A percentile compares a stretch with the other conserved stretches of the same genome.
These are phyloP conservation scores for Arrhopalites spinosus DNA, from an alignment of 2,888 invertebrate genomes.

Conservation along the genomic window DNA sequence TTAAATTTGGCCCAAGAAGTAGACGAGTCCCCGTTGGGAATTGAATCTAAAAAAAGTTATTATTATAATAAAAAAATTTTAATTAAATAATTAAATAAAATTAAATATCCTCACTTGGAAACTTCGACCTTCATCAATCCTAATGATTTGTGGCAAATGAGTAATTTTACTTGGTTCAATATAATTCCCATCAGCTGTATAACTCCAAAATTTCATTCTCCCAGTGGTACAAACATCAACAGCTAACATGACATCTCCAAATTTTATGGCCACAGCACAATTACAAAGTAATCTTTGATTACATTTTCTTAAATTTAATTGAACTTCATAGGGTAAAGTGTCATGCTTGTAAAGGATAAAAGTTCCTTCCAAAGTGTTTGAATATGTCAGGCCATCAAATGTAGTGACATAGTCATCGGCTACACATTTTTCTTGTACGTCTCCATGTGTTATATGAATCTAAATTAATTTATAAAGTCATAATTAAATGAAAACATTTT, in stretches of 20 bases:
- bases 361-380: slow-evolving; percentile 54
- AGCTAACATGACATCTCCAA: slow-evolving; percentile 54
- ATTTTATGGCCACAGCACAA: slow-evolving; percentile 54
- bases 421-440: slow-evolving; percentile 53
- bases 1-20: slow-evolving; percentile 55
- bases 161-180: slow-evolving; percentile 52
- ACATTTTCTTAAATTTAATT: slow-evolving; percentile 53
- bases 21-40: slow-evolving; percentile 56
- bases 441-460: slow-evolving; percentile 53
- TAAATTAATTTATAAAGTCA: too few species aligned
- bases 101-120: slow-evolving; percentile 46
- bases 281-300: slow-evolving; percentile 50
- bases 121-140: slow-evolving; percentile 55
- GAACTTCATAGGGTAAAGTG: slow-evolving; percentile 56
- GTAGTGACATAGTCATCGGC: slow-evolving; percentile 53
- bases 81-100: neutral
- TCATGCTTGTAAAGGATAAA: slow-evolving; percentile 56
- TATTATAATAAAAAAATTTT: neutral
- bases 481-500: neutral
- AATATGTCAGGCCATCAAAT: slow-evolving; percentile 55
- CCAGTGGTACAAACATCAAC: slow-evolving; percentile 53
- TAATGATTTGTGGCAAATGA: slow-evolving; percentile 54
- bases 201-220: slow-evolving; percentile 54
- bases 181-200: slow-evolving; percentile 52
- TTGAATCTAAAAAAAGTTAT: slow-evolving; percentile 46